Evolutionary conservation across 35 echinoderm and acorn worm species (phyloP), one percentile per base, ranked within the genome.

Genomic region (Patiria miniata): DNA sequence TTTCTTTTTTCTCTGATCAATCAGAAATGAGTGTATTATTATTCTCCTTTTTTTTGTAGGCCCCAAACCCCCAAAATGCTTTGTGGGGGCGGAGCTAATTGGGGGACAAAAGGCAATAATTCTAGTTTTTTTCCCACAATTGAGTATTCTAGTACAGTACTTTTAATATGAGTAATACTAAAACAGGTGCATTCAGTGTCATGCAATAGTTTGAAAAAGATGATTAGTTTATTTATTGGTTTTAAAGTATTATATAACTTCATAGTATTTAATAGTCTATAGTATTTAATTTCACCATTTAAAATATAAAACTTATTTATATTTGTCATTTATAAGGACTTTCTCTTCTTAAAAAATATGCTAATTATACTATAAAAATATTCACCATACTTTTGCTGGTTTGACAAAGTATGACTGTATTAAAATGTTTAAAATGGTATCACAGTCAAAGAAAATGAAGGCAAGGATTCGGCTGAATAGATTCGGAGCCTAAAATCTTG

Each of bases 211-310:
- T 73, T 73, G 26, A 73, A 30, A 32, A 10, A 73, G 65, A 73
- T 32, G 15, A 32, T 73, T 73, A 73, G 65, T 73, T 73, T 73
- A 73, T 73, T 73, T 73, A 73, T 73, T 73, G 65, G 29, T 73
- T 73, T 61, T 30, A 47, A 6, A 47, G 42, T 12, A 47, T 47
- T 47, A 6, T 47, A 47, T 47, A 12, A 47, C 12, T n/a, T 26
- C 28, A 73, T 73, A 73, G 65, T 73, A 73, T 36, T 10, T 32
- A 73, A 73, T 60, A n/a, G 28, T 60, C 34, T 73, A 73, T 73
- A 73, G 65, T 73, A 73, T 73, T 47, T 47, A 47, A 47, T 47
- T 47, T 73, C 21, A 73, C 26, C 14, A 73, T 14, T 26, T 28
- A 73, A 34, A 32, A 73, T 73, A 14, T 36, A n/a, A n/a, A n/a